phyloP scores from a whole-genome alignment of 2,113 vertebrate species.

The Acrocephalus arundinaceus region DNA sequence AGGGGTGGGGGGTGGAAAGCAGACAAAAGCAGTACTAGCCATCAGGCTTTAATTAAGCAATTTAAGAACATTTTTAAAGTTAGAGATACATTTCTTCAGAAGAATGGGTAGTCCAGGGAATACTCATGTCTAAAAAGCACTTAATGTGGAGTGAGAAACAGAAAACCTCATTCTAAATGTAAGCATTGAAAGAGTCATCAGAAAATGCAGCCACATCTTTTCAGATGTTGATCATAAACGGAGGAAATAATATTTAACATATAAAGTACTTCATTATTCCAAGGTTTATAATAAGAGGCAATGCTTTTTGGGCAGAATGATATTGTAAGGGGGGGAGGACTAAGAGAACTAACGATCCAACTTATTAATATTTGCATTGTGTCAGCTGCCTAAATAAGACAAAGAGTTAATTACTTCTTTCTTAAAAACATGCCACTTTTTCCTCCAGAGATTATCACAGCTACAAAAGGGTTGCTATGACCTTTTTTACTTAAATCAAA shows the following conservation, averaged over 20 bases:
- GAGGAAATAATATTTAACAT: background rate
- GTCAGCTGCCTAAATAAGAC: background rate
- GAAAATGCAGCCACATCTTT: background rate
- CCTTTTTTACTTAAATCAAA: background rate
- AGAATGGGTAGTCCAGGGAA: background rate
- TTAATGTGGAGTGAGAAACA: background rate
- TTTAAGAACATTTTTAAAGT: background rate
- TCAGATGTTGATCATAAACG: background rate
- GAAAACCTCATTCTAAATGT: background rate
- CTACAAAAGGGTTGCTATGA: rapidly evolving
- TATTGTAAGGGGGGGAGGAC: background rate
- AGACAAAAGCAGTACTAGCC: background rate
- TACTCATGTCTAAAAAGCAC: background rate
- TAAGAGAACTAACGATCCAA: background rate
- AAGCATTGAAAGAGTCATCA: background rate
- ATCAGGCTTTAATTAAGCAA: background rate
- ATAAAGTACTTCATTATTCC: background rate
- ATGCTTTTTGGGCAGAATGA: background rate
- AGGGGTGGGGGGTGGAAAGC: rapidly evolving
- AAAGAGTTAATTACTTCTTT: background rate
- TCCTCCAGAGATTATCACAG: background rate
- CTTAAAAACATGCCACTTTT: background rate
- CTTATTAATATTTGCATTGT: background rate
- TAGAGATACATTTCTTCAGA: background rate
- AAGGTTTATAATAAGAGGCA: background rate